Evolutionary conservation across 2,888 invertebrate species (phyloP), one percentile per base, ranked within the genome.

Genomic region (Macrosoma leucophasiata): DNA sequence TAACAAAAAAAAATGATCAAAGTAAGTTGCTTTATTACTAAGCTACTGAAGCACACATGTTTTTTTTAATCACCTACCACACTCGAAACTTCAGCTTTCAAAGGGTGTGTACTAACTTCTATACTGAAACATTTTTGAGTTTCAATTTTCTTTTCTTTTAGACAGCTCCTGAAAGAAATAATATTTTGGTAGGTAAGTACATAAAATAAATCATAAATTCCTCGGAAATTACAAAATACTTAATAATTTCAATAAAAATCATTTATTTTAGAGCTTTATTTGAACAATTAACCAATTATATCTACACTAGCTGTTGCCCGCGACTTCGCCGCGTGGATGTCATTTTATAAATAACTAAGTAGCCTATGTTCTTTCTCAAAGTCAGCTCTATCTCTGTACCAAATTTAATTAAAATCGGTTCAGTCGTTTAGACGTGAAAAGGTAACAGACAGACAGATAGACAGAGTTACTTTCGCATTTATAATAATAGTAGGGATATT

Each of bases 71-170:
- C 4, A 58, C 67, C 60, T 53, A 78, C 78, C 52, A 66, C 43
- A 39, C 51, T 52, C 10, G 63, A 50, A 7, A 62, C 33, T 46
- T 67, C 71, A 15, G 51, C 31, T 56, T 75, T 79, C 6, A 84
- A 48, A 12, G 82, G 82, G 58, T 84, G 81, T 37, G 54, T 69
- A 10, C 62, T 60, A 3, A 82, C 79, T 57, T 70, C 72, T 58
- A 81, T 67, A 36, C 64, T 66, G 7, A 69, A 64, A 38, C 48
- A 66, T 24, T 47, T 46, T 35, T 55, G 50, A 37, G 49, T 55
- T 21, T 32, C 28, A 6, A 21, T 32, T 18, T 36, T 49, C 26
- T 36, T 34, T 33, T 55, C 60, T 38, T 50, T 58, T 23, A 33
- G 45, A 34, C 68, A 62, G 13, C 52, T 62, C 79, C 79, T 79